Evolutionary conservation across 2,888 invertebrate genomes (phyloP), one percentile per base, ranked within the genome.

Genomic region (Eurois occulta): DNA sequence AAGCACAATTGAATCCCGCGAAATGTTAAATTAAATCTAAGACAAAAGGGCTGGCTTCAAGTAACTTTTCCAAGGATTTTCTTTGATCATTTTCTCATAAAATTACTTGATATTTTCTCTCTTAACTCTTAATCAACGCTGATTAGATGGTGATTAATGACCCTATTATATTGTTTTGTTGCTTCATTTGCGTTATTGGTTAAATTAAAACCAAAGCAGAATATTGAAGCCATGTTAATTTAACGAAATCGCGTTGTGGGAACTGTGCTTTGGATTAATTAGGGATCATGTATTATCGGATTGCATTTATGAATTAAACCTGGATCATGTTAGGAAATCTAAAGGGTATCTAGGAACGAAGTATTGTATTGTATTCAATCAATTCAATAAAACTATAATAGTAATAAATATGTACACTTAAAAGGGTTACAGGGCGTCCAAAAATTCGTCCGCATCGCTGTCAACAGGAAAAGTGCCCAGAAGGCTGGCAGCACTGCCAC

Each of bases 111-210:
- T 85, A 77, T 85, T 87, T 77, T 74, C 74, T 72, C 64, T 16
- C 68, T 68, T 62, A 68, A 75, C 60, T 73, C 71, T 72, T 52
- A 85, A 86, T 81, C 73, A 73, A 52, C 66, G 66, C 60, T 79
- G 71, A 86, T 86, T 82, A 80, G 66, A 32, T 35, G 48, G n/a
- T 87, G 80, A 87, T 87, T 83, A 85, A 85, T 77, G 62, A 67
- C 41, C 48, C 10, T 28, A 70, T 85, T 77, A 67, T 62, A 66
- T 78, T 83, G 71, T 55, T 64, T 75, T 71, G 70, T 32, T 55
- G 46, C 16, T 75, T 84, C 24, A 52, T 64, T 80, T 21, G 35
- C 41, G 32, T 55, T 78, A 79, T 83, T 74, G 65, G 32, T 78
- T 58, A 78, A 78, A 78, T 80, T 82, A 60, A 60, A 77, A 64